Percentiles rank a stretch among this genome's conserved stretches.
Conservation (phyloP, 2,797 vertebrate genomes). For the Tragelaphus oryx region DNA sequence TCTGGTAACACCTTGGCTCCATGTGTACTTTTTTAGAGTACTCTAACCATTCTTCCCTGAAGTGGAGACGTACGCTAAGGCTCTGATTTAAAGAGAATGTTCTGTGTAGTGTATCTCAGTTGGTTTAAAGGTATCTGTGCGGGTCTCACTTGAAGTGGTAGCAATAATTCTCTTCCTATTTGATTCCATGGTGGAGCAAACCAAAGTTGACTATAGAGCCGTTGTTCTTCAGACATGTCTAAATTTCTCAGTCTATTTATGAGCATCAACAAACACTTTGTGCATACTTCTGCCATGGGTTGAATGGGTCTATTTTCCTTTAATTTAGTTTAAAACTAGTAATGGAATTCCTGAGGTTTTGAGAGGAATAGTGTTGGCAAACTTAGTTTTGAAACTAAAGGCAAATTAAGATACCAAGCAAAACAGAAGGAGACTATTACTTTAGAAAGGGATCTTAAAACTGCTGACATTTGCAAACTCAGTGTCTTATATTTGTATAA, state of each 20-base stretch:
- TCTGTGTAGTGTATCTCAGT: not conserved
- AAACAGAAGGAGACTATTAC: conserved; percentile 76
- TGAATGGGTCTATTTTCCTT: conserved; percentile 81
- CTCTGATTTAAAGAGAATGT: not conserved
- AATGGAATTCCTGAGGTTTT: conserved; percentile 84
- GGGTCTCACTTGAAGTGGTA: conserved; percentile 45
- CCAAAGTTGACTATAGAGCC: conserved; percentile 65
- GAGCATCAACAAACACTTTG: conserved; percentile 81
- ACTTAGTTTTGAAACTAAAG: conserved; percentile 77
- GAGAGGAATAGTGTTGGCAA: conserved; percentile 81
- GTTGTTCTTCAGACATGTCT: conserved; percentile 73
- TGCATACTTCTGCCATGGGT: conserved; percentile 75
- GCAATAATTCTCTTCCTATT: conserved; percentile 67
- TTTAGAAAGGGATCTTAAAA: conserved; percentile 72
- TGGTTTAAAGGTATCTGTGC: conserved; percentile 26
- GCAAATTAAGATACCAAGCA: conserved; percentile 81
- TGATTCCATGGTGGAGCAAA: conserved; percentile 52
- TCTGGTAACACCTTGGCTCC: conserved; percentile 17
- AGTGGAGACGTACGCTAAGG: conserved; percentile 22
- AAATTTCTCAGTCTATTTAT: conserved; percentile 80
- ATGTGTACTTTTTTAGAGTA: not conserved
- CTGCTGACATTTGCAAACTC: conserved; percentile 69
- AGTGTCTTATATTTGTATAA: conserved; percentile 62
- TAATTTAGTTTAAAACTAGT: conserved; percentile 82
- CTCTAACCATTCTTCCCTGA: not conserved